Evolutionary conservation across 2,888 invertebrate genomes (phyloP), one percentile per base, ranked within the genome.

Genomic region (Tenthredo livida): DNA sequence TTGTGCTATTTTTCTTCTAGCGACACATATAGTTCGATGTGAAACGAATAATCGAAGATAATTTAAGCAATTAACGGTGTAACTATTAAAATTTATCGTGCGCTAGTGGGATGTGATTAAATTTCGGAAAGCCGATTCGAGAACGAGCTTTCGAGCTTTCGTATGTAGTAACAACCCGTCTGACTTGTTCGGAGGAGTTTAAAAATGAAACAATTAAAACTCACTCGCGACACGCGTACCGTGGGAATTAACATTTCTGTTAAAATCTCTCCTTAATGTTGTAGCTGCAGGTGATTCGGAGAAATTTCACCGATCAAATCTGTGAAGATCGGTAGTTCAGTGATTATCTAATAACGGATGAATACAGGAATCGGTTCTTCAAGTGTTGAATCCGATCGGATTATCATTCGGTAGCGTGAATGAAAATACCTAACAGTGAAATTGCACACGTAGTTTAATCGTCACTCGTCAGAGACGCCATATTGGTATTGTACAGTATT

Each of bases 171-270:
- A 73, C 29, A 77, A 54, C 77, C 54, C 2, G 77, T 77, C 29
- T 7, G 54, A 77, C 77, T 77, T 25, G 77, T 21, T 54, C 29
- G 1, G 2, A 15, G 15, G 73, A 25, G 73, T 21, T 43, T 21
- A 15, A 77, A 77, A 77, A 50, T 50, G 54, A 77, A 54, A 77
- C 33, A 77, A 77, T 50, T 33, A 77, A 77, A 17, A 29, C 17
- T 17, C 6, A 29, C 54, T 29, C n/a, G 17, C n/a, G 9, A 17
- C 25, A 47, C 17, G 29, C 25, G 40, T 43, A 73, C 72, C 72
- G 72, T 73, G 72, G 72, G 72, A 73, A 73, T 73, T 9, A 43
- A 43, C 2, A 73, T 73, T 67, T 33, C 17, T 54, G 15, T 17
- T 29, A 54, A 77, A 77, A 77, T 61, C 10, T 67, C 33, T 67